These are phyloP conservation scores for Isaurus tuberculatus DNA, from an alignment of 92 coral and sea anemone species.

Conservation along the genomic window DNA sequence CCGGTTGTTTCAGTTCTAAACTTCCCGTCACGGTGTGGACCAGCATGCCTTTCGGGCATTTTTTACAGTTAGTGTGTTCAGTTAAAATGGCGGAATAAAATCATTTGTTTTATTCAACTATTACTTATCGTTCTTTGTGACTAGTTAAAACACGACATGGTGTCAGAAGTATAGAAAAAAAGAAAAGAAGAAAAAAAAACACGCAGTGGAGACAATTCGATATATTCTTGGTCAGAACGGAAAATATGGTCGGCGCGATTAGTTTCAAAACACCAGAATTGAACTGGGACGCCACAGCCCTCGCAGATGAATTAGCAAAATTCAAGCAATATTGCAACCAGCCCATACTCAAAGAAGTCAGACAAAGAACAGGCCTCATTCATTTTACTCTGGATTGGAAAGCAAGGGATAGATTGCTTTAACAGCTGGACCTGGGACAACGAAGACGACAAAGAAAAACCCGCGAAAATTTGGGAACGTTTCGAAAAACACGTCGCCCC, in stretches of 20 bases:
- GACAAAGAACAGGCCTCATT: constrained; percentile 9
- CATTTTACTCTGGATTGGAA: background rate
- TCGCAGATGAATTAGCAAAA: background rate
- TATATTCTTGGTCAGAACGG: background rate
- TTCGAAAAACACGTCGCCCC: constrained; percentile 64
- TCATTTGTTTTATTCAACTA: no score
- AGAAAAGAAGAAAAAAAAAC: background rate
- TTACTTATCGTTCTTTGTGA: background rate
- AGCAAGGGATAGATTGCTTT: constrained; percentile 30
- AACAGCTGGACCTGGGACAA: constrained; percentile 35
- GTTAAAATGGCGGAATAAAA: no score
- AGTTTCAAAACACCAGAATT: background rate
- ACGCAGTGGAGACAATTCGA: background rate
- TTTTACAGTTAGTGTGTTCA: background rate
- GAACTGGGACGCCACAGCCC: background rate
- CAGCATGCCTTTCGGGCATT: background rate
- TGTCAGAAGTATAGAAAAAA: background rate
- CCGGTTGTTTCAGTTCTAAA: no score
- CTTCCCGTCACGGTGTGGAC: no score
- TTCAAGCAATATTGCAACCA: background rate
- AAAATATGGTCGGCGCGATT: background rate
- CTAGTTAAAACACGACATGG: background rate
- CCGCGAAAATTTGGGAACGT: constrained; percentile 39
- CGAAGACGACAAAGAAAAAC: background rate
- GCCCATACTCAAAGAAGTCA: background rate